These are phyloP conservation scores for Crossaster papposus DNA, from an alignment of 53 echinoderm and acorn worm species.

Conservation along the genomic window DNA sequence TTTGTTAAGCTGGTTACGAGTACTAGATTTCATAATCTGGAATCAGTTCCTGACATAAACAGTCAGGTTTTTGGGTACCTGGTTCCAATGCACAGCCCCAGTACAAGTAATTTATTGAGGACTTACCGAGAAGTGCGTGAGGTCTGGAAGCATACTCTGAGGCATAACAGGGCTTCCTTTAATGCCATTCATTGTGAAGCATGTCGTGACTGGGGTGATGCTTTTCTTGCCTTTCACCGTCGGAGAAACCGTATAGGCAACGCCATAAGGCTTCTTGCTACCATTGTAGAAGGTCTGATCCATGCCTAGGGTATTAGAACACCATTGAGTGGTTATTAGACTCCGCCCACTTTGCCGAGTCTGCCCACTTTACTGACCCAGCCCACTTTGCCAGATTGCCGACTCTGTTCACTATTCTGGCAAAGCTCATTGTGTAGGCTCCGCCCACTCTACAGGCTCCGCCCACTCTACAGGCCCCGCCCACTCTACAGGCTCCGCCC, in stretches of 20 bases:
- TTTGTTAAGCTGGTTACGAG: no score
- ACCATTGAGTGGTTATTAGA: neutral
- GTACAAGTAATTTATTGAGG: no score
- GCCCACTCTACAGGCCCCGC: no score
- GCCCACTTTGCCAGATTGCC: neutral
- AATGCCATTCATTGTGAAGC: slow-evolving; percentile 57
- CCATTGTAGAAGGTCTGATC: slow-evolving; percentile 67
- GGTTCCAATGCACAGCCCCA: no score
- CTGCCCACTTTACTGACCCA: no score
- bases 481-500: neutral
- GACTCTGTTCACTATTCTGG: neutral
- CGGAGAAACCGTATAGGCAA: neutral
- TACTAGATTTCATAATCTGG: no score
- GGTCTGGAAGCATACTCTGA: slow-evolving; percentile 77
- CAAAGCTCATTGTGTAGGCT: neutral
- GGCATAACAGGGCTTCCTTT: slow-evolving; percentile 44
- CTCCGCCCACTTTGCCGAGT: no score
- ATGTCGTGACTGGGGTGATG: slow-evolving; percentile 64
- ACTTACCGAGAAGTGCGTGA: slow-evolving; percentile 71
- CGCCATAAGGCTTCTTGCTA: slow-evolving; percentile 18
- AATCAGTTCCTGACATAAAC: no score
- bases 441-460: no score
- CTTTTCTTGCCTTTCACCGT: slow-evolving; percentile 42
- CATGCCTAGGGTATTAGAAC: slow-evolving; percentile 58
- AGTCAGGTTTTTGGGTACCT: no score